phyloP scores from a whole-genome alignment of 1,140 invertebrate species.

The Polypedilum vanderplanki region DNA sequence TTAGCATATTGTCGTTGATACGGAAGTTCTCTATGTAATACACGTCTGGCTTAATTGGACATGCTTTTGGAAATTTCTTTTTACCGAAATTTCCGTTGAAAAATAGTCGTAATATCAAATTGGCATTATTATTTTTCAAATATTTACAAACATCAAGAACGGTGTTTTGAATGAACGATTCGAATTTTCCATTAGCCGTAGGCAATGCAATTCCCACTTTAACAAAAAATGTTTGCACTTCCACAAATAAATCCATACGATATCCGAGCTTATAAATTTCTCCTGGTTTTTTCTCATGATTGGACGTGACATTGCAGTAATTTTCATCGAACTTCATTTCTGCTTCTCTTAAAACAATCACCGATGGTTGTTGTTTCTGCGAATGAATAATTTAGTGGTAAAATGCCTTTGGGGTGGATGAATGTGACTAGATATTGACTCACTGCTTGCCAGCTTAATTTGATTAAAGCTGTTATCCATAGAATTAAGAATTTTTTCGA shows the following conservation, averaged over 20 bases:
- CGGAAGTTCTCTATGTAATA: constrained; percentile 15
- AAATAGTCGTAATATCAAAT: not conserved
- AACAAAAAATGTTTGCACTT: not conserved
- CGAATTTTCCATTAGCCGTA: not conserved
- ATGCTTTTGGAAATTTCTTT: not conserved
- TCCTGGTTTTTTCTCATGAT: not conserved
- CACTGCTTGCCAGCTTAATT: not conserved
- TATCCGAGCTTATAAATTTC: not conserved
- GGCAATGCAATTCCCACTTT: constrained; percentile 19
- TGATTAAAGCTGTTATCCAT: not conserved
- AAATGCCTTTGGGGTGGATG: not conserved
- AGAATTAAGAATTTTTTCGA: not conserved
- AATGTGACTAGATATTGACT: not conserved
- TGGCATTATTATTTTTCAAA: not conserved
- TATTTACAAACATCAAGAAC: constrained; percentile 22
- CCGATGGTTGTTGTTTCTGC: not conserved
- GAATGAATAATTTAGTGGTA: not conserved
- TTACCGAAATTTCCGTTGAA: constrained; percentile 23
- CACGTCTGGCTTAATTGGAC: not conserved
- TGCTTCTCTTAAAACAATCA: not conserved
- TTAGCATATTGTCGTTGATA: not conserved
- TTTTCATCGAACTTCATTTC: constrained; percentile 7
- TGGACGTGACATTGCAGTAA: not conserved
- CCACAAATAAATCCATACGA: not conserved
- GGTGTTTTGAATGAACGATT: not conserved